Conservation (phyloP, 2,797 vertebrate genomes). For the Danio choprae region DNA sequence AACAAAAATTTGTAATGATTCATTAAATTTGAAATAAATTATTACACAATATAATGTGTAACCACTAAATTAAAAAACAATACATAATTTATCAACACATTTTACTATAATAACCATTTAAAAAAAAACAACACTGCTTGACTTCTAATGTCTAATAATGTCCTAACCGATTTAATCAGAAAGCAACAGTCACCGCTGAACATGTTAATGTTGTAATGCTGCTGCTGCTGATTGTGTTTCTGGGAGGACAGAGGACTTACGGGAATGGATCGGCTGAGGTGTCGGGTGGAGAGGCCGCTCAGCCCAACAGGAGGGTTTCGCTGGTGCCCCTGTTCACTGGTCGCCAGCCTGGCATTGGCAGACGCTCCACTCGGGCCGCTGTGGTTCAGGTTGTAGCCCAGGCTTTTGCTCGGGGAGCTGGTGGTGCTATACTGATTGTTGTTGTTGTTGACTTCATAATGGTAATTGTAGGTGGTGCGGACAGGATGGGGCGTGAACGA, state of each 20-base stretch:
- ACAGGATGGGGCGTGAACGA: constrained; percentile 59
- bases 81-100: no score
- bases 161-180: not conserved
- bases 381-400: constrained; percentile 36
- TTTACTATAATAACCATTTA: no score
- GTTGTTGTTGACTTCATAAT: constrained; percentile 87
- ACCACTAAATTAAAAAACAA: no score
- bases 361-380: constrained; percentile 52
- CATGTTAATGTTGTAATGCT: constrained; percentile 49
- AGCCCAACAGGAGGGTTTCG: constrained; percentile 65
- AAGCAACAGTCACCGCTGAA: not conserved
- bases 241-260: constrained; percentile 84
- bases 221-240: constrained; percentile 69
- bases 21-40: no score
- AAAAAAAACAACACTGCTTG: no score
- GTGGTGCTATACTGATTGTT: constrained; percentile 77
- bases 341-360: constrained; percentile 63
- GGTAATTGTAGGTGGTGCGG: constrained; percentile 75
- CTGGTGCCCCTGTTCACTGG: constrained; percentile 73
- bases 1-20: no score
- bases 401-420: constrained; percentile 38
- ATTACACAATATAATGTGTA: no score
- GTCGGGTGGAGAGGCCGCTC: constrained; percentile 80
- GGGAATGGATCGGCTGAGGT: constrained; percentile 91
- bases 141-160: no score